Evolutionary conservation across 2,888 invertebrate genomes (phyloP).

Genomic region (Euproctis similis): DNA sequence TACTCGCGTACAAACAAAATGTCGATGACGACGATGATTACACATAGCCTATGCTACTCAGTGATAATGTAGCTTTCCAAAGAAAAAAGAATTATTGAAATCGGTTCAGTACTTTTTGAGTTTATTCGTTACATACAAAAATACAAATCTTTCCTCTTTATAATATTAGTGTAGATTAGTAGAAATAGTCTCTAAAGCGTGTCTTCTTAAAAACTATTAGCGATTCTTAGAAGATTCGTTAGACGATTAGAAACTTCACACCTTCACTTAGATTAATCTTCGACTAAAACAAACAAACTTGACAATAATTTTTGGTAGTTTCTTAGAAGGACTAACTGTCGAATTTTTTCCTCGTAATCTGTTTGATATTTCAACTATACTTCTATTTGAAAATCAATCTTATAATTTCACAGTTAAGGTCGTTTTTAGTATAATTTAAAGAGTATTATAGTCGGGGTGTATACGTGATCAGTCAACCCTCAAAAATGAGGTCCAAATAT

Average conservation of each 20-base stretch:
- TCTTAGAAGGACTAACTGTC: slow-evolving; percentile 45
- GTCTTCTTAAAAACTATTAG: slow-evolving; percentile 29
- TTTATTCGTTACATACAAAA: too few species aligned
- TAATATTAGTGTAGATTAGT: too few species aligned
- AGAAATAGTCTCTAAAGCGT: too few species aligned
- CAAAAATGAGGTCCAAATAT: slow-evolving; percentile 36
- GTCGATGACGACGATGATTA: too few species aligned
- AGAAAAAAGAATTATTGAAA: too few species aligned
- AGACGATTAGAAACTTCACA: slow-evolving; percentile 44
- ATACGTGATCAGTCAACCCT: slow-evolving; percentile 43
- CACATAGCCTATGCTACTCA: too few species aligned
- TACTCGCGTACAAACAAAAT: too few species aligned
- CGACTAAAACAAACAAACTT: slow-evolving; percentile 41
- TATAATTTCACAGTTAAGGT: slow-evolving; percentile 14
- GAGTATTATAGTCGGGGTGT: slow-evolving; percentile 14
- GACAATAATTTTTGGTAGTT: slow-evolving; percentile 36
- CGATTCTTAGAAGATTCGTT: slow-evolving; percentile 27
- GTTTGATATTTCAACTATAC: slow-evolving; percentile 22
- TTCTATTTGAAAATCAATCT: slow-evolving; percentile 6
- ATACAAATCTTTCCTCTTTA: too few species aligned
- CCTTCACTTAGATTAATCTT: slow-evolving; percentile 56
- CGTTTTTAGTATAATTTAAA: slow-evolving; percentile 1
- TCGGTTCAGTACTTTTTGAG: too few species aligned
- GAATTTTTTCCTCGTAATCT: slow-evolving; percentile 22
- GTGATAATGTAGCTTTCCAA: too few species aligned